Evolutionary conservation across 2,888 invertebrate species (phyloP).

Genomic region (Seladonia tumulorum): DNA sequence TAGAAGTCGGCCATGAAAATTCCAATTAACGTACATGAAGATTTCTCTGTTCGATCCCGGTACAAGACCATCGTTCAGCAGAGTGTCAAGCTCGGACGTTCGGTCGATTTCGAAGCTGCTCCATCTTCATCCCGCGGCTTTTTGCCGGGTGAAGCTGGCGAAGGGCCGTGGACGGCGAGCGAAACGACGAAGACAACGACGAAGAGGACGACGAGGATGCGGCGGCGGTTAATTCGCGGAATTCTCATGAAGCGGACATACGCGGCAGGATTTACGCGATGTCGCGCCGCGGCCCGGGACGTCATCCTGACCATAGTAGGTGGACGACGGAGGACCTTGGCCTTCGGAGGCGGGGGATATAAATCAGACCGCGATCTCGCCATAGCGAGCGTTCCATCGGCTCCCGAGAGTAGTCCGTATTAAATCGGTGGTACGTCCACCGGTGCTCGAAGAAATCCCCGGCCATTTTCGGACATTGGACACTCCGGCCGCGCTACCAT

Average conservation of each 20-base stretch:
- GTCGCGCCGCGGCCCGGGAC: conserved; percentile 36
- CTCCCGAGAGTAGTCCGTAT: conserved; percentile 57
- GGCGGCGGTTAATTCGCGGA: conserved; percentile 35
- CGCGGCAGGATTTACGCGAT: conserved; percentile 50
- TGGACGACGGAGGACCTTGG: conserved; percentile 56
- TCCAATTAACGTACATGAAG: conserved; percentile 4
- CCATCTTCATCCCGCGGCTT: neutral
- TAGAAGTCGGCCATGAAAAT: neutral
- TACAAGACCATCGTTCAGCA: neutral
- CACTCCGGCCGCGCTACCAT: conserved; percentile 74
- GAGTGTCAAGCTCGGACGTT: neutral
- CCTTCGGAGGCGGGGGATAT: conserved; percentile 66
- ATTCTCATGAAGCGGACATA: conserved; percentile 38
- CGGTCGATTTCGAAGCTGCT: conserved; percentile 5
- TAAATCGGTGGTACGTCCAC: conserved; percentile 70
- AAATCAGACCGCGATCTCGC: conserved; percentile 76
- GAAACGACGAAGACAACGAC: neutral
- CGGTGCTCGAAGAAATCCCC: conserved; percentile 72
- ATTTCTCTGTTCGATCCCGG: neutral
- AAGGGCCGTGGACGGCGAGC: neutral
- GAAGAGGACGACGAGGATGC: neutral
- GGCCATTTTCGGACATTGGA: conserved; percentile 78
- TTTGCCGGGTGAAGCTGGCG: neutral
- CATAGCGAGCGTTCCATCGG: conserved; percentile 76
- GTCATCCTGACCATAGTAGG: conserved; percentile 65